Conservation (phyloP, 2,113 vertebrate genomes). For the Bambusicola thoracicus region DNA sequence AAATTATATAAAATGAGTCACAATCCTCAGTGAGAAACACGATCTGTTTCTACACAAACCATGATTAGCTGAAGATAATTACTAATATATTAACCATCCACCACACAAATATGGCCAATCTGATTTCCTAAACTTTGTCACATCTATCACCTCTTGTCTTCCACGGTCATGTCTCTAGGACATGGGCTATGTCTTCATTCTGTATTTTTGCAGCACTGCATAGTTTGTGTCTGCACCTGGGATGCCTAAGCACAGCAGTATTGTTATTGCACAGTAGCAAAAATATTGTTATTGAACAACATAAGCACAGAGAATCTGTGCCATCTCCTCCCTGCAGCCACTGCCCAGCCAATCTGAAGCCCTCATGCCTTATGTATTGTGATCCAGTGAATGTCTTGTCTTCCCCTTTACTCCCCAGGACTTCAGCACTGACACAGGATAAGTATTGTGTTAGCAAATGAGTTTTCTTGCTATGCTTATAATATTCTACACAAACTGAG, state of each 20-base stretch:
- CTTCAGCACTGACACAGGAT: neutral
- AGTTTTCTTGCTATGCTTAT: neutral
- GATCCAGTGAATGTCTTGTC: neutral
- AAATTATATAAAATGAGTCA: neutral
- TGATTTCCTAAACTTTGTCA: neutral
- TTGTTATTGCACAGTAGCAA: neutral
- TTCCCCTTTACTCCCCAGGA: neutral
- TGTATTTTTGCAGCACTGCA: neutral
- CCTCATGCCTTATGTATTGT: neutral
- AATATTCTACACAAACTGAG: neutral
- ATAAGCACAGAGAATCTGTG: neutral
- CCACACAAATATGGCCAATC: neutral
- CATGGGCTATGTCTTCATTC: neutral
- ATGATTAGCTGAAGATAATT: neutral
- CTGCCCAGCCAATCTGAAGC: neutral
- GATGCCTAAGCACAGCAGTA: neutral
- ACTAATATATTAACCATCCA: neutral
- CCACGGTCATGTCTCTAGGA: neutral
- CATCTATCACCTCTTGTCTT: neutral
- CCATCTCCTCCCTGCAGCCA: neutral
- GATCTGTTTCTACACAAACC: neutral
- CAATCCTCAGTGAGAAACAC: neutral
- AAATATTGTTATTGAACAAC: neutral
- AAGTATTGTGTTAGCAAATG: neutral
- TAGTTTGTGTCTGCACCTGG: neutral